Evolutionary conservation across 2,888 invertebrate genomes (phyloP).

Genomic region (Caenorhabditis sulstoni): DNA sequence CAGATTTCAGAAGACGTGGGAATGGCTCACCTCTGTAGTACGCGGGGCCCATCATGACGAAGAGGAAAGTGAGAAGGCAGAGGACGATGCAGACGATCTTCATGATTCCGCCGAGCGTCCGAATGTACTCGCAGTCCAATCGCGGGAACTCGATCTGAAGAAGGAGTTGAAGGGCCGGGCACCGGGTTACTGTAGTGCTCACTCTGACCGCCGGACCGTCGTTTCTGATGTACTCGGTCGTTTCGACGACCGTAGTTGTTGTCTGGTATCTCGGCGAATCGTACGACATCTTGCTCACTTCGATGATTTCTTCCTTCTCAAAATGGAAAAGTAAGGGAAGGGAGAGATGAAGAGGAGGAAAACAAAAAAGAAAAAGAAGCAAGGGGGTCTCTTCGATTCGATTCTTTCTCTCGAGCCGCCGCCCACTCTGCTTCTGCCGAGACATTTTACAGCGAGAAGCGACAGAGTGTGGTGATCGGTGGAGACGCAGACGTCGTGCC

Average conservation of each 20-base stretch:
- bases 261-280: constrained; percentile 66
- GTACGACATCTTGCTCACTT: constrained; percentile 46
- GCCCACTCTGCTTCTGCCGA: constrained; percentile 12
- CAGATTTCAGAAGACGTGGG: too few species aligned
- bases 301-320: background rate
- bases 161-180: background rate
- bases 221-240: constrained; percentile 68
- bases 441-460: constrained; percentile 21
- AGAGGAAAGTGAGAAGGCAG: constrained; percentile 87
- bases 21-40: constrained; percentile 76
- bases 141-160: constrained; percentile 67
- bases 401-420: constrained; percentile 17
- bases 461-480: constrained; percentile 38
- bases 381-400: constrained; percentile 16
- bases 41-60: constrained; percentile 85
- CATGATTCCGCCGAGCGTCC: constrained; percentile 87
- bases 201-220: constrained; percentile 68
- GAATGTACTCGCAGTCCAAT: constrained; percentile 87
- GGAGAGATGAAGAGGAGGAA: background rate
- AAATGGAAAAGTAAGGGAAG: background rate
- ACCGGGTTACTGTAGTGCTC: constrained; percentile 1
- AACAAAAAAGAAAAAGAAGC: constrained; percentile 23
- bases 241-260: constrained; percentile 72
- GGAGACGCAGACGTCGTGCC: background rate
- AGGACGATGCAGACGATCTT: constrained; percentile 87